Conservation (phyloP, 1,140 invertebrate genomes). For the Teleopsis dalmanni region DNA sequence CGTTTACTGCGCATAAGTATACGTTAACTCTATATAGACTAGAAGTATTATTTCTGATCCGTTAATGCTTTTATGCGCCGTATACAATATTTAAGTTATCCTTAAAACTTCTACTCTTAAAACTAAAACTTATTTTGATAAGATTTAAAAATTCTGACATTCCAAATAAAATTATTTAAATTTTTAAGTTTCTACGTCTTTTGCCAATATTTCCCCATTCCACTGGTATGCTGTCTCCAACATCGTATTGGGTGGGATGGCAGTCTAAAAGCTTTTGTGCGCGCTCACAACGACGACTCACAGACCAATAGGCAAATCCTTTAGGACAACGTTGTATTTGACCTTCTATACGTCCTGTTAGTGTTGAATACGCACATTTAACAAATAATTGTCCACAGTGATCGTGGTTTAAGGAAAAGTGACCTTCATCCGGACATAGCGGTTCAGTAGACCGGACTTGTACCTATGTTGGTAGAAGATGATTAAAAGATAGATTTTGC, state of each 20-base stretch:
- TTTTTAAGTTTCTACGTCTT: slow-evolving; percentile 32
- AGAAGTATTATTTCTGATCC: too few species aligned
- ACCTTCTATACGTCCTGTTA: slow-evolving; percentile 53
- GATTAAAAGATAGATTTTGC: background rate
- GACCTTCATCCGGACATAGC: slow-evolving; percentile 61
- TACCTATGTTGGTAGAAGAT: slow-evolving; percentile 15
- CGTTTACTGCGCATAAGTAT: too few species aligned
- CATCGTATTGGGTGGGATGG: slow-evolving; percentile 21
- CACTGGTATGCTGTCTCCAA: slow-evolving; percentile 28
- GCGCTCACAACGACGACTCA: slow-evolving; percentile 65
- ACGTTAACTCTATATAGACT: too few species aligned
- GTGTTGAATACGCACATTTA: slow-evolving; percentile 55
- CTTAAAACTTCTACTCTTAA: too few species aligned
- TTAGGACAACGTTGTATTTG: slow-evolving; percentile 68
- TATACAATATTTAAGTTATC: too few species aligned
- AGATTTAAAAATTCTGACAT: too few species aligned
- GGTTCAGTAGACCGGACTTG: slow-evolving; percentile 34
- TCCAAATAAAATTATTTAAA: too few species aligned
- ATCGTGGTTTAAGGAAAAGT: slow-evolving; percentile 57
- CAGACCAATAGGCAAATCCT: slow-evolving; percentile 66
- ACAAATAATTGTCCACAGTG: slow-evolving; percentile 65
- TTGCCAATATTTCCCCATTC: slow-evolving; percentile 41
- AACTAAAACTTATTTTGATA: too few species aligned
- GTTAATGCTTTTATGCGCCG: too few species aligned
- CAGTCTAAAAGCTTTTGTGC: slow-evolving; percentile 29